Evolutionary conservation across 2,888 invertebrate species (phyloP).

Genomic region (Clanis bilineata): DNA sequence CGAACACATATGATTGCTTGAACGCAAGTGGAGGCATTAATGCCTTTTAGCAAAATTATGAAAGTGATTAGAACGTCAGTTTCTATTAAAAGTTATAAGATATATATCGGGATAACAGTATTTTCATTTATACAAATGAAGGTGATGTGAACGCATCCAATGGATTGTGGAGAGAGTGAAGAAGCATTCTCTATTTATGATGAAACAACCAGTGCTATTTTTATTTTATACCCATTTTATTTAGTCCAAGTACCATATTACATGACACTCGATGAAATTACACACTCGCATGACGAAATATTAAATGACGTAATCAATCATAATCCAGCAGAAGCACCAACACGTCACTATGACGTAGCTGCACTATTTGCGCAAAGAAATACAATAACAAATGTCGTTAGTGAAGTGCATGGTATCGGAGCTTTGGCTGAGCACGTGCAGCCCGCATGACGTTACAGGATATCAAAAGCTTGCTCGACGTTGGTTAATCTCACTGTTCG

Average conservation of each 20-base stretch:
- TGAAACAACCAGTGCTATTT: not conserved
- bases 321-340: not conserved
- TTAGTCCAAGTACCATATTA: not conserved
- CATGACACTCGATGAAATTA: not conserved
- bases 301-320: not conserved
- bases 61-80: not conserved
- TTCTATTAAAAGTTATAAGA: not conserved
- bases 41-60: constrained; percentile 25
- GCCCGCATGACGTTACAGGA: constrained; percentile 45
- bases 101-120: not conserved
- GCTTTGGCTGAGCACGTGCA: constrained; percentile 33
- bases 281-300: not conserved
- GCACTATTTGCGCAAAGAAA: constrained; percentile 11
- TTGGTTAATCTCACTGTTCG: constrained; percentile 67
- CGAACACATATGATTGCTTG: too few relatives aligned
- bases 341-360: constrained; percentile 2
- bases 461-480: constrained; percentile 51
- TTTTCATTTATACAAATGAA: not conserved
- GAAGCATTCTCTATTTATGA: not conserved
- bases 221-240: not conserved
- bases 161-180: not conserved
- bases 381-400: constrained; percentile 8
- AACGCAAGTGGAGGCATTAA: constrained; percentile 28
- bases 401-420: constrained; percentile 9
- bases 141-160: too few relatives aligned